Evolutionary conservation across 1,140 invertebrate species (phyloP).

Genomic region (Saccostrea cuccullata): DNA sequence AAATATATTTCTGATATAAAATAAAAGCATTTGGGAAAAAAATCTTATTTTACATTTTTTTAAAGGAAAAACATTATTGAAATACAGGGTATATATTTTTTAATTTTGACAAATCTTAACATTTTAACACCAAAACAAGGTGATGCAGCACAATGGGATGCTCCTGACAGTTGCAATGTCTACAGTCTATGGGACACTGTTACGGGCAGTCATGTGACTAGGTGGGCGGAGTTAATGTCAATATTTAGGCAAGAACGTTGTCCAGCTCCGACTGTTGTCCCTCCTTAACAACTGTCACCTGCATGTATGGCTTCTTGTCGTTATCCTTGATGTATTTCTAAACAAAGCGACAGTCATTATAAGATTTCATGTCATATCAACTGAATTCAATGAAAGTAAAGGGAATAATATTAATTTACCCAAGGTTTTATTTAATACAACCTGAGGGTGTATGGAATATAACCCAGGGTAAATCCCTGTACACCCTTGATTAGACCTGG

Average conservation of each 20-base stretch:
- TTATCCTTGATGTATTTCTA: slow-evolving; percentile 35
- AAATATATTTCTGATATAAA: background rate
- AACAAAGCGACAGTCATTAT: background rate
- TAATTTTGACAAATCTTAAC: background rate
- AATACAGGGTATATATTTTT: background rate
- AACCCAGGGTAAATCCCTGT: no score
- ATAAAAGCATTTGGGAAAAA: background rate
- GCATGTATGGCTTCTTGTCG: slow-evolving; percentile 30
- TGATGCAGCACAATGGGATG: background rate
- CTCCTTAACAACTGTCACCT: slow-evolving; percentile 25
- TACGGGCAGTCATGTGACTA: slow-evolving; percentile 24
- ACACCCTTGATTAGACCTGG: no score
- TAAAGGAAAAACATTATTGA: background rate
- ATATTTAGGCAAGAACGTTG: background rate
- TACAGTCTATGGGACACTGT: background rate
- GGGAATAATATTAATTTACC: no score
- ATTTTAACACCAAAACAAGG: background rate
- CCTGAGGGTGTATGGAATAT: no score
- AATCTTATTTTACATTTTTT: background rate
- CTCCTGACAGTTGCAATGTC: background rate
- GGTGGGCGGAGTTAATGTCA: background rate
- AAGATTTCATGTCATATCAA: no score
- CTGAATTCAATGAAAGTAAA: no score
- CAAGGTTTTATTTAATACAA: no score
- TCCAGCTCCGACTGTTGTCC: background rate